A percentile compares a stretch with the other conserved stretches of the same genome.
Evolutionary conservation across 1,140 invertebrate genomes (phyloP).

Genomic region (Marisa cornuarietis): DNA sequence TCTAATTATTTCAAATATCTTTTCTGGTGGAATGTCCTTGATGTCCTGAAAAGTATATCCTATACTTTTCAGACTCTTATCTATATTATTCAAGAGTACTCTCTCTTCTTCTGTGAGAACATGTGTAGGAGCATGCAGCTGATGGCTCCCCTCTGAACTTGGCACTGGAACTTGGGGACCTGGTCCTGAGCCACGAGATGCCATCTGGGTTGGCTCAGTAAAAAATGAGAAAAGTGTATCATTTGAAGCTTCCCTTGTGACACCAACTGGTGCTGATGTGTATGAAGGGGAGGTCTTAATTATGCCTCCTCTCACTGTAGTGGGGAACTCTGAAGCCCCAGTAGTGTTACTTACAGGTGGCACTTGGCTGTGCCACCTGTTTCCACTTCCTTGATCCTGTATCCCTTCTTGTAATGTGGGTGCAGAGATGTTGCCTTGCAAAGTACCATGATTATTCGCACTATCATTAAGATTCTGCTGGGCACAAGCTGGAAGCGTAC

Average conservation of each 20-base stretch:
- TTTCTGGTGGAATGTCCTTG: neutral
- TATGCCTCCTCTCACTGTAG: too few relatives aligned
- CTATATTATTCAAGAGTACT: neutral
- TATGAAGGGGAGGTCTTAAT: too few relatives aligned
- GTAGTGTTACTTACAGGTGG: too few relatives aligned
- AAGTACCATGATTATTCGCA: neutral
- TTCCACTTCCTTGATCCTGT: too few relatives aligned
- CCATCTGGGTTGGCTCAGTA: too few relatives aligned
- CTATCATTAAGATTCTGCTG: neutral
- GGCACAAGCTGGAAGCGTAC: neutral
- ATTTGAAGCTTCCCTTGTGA: too few relatives aligned
- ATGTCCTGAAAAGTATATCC: constrained; percentile 5
- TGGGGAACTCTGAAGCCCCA: too few relatives aligned
- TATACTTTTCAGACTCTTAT: neutral
- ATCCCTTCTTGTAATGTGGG: neutral
- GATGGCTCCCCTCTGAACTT: neutral
- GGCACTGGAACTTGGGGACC: neutral
- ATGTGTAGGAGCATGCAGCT: neutral
- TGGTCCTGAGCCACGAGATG: too few relatives aligned
- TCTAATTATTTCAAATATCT: constrained; percentile 1
- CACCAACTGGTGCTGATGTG: too few relatives aligned
- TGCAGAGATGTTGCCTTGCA: neutral
- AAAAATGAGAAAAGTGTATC: too few relatives aligned
- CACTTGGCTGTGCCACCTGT: too few relatives aligned
- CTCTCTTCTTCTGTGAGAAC: neutral